Evolutionary conservation across 1,140 invertebrate species (phyloP), one percentile per base, ranked within the genome.

Genomic region (Sitophilus oryzae): DNA sequence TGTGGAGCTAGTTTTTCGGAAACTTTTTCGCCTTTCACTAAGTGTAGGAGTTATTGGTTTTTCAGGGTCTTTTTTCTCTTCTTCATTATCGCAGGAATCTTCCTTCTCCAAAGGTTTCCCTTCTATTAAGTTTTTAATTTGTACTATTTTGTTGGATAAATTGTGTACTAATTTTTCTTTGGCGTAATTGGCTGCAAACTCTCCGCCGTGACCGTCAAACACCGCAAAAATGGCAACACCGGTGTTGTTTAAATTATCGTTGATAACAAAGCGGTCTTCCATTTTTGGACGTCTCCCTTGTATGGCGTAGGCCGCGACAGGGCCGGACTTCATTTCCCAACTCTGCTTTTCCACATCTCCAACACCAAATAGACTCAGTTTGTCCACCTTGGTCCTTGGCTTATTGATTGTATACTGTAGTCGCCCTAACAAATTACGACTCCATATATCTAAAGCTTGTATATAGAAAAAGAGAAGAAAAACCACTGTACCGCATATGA

Each of bases 131-230:
- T 83, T 79, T 73, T 83, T 83, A 22, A 87, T 72, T 68, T 86
- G 82, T 18, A 83, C 74, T 19, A 91, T 78, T 74, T 86, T 87
- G 66, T 83, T 82, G 61, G 80, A 83, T 34, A 93, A 76, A 68
- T 82, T 88, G 64, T 84, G 82, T 54, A 91, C 81, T 10, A 91
- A 75, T 57, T 88, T 83, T 62, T 90, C 87, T 68, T 85, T 84
- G 15, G 88, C 89, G 77, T 89, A 94, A 66, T 94, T 88, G 10
- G 91, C 91, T 45, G 91, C 91, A 79, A 93, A 93, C 74, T 94
- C 89, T 43, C 93, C 93, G 47, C 93, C 93, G 73, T 96, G 93
- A 0, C 93, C 93, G 78, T 96, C 93, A 73, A 95, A 96, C 48
- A 96, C 83, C 34, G 91, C 92, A 77, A 91, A 95, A 40, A 96